These are phyloP conservation scores for Pituophis catenifer DNA, from an alignment of 2,113 vertebrate genomes.

Conservation along the genomic window DNA sequence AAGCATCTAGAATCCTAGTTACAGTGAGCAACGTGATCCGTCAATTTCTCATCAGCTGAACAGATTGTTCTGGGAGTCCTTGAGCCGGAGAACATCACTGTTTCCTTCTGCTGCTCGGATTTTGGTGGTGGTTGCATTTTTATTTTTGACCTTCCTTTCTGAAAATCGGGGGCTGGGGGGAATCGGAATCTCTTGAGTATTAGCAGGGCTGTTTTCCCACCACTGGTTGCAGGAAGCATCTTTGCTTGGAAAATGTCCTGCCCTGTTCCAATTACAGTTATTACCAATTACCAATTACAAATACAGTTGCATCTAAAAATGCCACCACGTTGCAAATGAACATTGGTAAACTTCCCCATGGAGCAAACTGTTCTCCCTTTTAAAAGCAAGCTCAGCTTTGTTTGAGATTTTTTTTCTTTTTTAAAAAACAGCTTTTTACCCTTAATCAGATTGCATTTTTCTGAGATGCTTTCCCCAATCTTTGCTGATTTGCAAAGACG, in stretches of 20 bases:
- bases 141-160: neutral
- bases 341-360: neutral
- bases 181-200: neutral
- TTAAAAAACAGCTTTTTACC: neutral
- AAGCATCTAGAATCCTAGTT: neutral
- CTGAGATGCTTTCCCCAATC: neutral
- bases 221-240: neutral
- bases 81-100: neutral
- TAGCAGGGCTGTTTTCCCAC: neutral
- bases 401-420: neutral
- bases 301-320: neutral
- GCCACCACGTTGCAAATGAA: neutral
- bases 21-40: neutral
- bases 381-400: neutral
- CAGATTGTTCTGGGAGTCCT: too few species aligned
- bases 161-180: conserved; percentile 9
- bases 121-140: neutral
- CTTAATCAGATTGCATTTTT: neutral
- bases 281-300: neutral
- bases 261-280: neutral
- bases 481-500: neutral
- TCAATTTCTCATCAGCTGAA: too few species aligned
- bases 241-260: neutral
- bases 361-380: neutral
- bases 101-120: neutral